Evolutionary conservation across 2,888 invertebrate species (phyloP), one percentile per base, ranked within the genome.

Genomic region (Bembecia ichneumoniformis): DNA sequence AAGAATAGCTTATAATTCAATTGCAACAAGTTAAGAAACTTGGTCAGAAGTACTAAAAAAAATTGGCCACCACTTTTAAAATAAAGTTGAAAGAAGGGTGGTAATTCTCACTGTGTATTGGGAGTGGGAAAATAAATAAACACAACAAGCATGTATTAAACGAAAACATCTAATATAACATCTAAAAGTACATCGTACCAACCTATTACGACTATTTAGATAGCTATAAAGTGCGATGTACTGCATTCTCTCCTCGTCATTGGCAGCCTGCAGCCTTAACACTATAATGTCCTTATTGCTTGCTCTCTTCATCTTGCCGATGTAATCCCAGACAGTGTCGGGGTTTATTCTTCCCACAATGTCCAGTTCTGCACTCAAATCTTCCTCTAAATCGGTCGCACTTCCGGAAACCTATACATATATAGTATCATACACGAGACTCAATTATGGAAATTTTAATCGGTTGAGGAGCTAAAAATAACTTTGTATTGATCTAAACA

Each of bases 331-430:
- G 4, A 94, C 96, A 10, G 94, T 96, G 10, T 93, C 93, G 0
- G 96, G 96, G 49, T 92, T 91, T 66, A 98, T 97, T 62, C 98
- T 90, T 1, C 98, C 98, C 11, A 97, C 96, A 35, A 98, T 94
- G 64, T 94, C 94, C 20, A 97, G 83, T 51, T 93, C 92, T 47
- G 91, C 89, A 3, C 93, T 92, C 35, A 97, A 79, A 70, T 94
- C 93, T 60, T 92, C 90, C 61, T 91, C 90, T 16, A 94, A 79
- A 55, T 92, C 91, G 34, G 86, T 73, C 35, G 92, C 90, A 58
- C 91, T 91, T 11, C 93, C 93, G 52, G 89, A 88, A 53, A 87
- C 86, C 88, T 88, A 64, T 13, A 28, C 28, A 28, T 9, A 28
- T 9, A 28, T 28, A 57, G 58, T 46, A 44, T 51, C n/a, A 35